phyloP scores from a whole-genome alignment of 2,113 vertebrate genomes.

The Peromyscus leucopus region DNA sequence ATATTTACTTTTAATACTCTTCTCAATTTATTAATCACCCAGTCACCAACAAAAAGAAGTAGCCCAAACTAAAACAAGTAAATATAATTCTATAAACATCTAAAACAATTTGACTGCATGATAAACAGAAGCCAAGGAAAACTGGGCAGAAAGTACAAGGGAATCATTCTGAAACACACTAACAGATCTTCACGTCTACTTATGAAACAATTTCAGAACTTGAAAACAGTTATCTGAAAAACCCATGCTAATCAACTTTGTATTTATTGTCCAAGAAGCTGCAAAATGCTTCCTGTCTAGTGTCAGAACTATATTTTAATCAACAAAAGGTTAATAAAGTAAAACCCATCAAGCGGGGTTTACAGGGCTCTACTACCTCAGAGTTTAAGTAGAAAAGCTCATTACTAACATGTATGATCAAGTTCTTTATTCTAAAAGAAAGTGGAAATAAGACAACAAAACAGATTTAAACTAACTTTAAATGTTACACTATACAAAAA shows the following conservation, averaged over 20 bases:
- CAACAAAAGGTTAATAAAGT: slow-evolving; percentile 58
- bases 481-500: not conserved
- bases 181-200: not conserved
- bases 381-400: slow-evolving; percentile 47
- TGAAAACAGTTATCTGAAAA: slow-evolving; percentile 60
- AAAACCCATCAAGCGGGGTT: slow-evolving; percentile 29
- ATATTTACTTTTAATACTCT: slow-evolving; percentile 49
- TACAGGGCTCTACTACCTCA: not conserved
- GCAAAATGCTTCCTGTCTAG: slow-evolving; percentile 3
- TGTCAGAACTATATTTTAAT: slow-evolving; percentile 36
- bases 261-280: slow-evolving; percentile 36
- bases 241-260: not conserved
- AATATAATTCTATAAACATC: not conserved
- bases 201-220: slow-evolving; percentile 44
- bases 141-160: not conserved
- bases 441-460: not conserved
- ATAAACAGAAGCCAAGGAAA: slow-evolving; percentile 32
- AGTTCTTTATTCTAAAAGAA: slow-evolving; percentile 57
- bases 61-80: slow-evolving; percentile 42
- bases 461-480: slow-evolving; percentile 49
- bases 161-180: slow-evolving; percentile 12
- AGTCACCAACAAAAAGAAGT: slow-evolving; percentile 59
- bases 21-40: slow-evolving; percentile 37
- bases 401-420: not conserved
- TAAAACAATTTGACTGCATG: slow-evolving; percentile 17